Evolutionary conservation across 2,113 vertebrate genomes (phyloP).

Genomic region (Callopanchax toddi): DNA sequence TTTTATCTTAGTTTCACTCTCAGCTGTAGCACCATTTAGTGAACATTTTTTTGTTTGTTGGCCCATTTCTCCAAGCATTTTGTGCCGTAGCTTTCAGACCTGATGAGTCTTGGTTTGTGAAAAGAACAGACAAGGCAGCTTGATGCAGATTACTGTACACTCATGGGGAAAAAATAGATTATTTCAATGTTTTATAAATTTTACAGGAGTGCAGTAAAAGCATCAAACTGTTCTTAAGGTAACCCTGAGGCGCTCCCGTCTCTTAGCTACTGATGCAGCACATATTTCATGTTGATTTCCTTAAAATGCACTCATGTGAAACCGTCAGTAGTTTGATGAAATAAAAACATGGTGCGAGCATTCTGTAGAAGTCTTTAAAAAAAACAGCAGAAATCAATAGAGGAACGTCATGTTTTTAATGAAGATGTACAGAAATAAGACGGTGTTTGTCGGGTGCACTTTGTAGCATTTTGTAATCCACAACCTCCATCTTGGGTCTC

Average conservation of each 20-base stretch:
- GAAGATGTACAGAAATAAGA: slow-evolving; percentile 20
- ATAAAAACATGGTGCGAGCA: background rate
- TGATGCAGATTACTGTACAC: background rate
- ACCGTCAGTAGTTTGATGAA: background rate
- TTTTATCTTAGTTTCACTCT: slow-evolving; percentile 29
- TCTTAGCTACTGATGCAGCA: slow-evolving; percentile 18
- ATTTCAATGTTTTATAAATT: background rate
- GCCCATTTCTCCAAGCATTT: slow-evolving; percentile 40
- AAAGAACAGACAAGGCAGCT: background rate
- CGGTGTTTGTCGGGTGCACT: slow-evolving; percentile 56
- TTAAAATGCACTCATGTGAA: slow-evolving; percentile 22
- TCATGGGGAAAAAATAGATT: background rate
- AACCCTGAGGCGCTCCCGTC: slow-evolving; percentile 23
- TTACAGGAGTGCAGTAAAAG: background rate
- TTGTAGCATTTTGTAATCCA: slow-evolving; percentile 48
- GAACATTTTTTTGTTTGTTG: slow-evolving; percentile 33
- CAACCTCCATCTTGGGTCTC: slow-evolving; percentile 28
- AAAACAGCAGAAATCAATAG: slow-evolving; percentile 12
- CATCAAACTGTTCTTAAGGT: slow-evolving; percentile 16
- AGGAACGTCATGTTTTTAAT: slow-evolving; percentile 6
- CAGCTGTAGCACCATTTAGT: slow-evolving; percentile 67
- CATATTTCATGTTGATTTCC: slow-evolving; percentile 7
- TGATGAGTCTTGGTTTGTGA: slow-evolving; percentile 3
- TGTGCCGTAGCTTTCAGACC: background rate
- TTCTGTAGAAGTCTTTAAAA: slow-evolving; percentile 5